Percentiles rank a stretch among this genome's conserved stretches.
Conservation (phyloP, 2,797 vertebrate genomes). For the Platyrinchus mystaceus region DNA sequence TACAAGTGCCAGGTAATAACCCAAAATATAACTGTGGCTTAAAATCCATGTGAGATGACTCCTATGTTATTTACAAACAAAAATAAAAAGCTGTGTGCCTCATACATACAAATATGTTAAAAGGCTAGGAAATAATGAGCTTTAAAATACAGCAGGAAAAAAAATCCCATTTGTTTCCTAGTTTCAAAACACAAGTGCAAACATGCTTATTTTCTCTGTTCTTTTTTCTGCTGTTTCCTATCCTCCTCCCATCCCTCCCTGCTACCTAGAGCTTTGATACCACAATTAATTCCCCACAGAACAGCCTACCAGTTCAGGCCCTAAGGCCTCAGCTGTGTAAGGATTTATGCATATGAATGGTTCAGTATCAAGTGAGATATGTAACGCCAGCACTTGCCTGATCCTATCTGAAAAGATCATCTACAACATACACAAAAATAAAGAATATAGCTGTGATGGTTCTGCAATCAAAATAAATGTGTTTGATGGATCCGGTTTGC, state of each 20-base stretch:
- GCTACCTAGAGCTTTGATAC: not conserved
- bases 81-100: not conserved
- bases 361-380: not conserved
- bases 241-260: not conserved
- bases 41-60: not conserved
- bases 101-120: not conserved
- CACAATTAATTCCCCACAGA: not conserved
- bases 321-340: not conserved
- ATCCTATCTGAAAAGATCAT: not conserved
- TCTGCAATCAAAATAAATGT: not conserved
- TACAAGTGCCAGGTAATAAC: not conserved
- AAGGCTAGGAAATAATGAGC: not conserved
- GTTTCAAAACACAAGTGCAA: not conserved
- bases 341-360: not conserved
- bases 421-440: not conserved
- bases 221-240: not conserved
- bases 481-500: not conserved
- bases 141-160: not conserved
- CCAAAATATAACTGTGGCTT: not conserved
- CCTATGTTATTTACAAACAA: not conserved
- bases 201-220: not conserved
- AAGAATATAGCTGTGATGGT: not conserved
- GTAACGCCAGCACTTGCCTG: not conserved
- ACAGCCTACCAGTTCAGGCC: not conserved
- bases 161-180: not conserved